These are phyloP conservation scores for Ophion slaviceki DNA, from an alignment of 2,888 invertebrate genomes.

Conservation along the genomic window DNA sequence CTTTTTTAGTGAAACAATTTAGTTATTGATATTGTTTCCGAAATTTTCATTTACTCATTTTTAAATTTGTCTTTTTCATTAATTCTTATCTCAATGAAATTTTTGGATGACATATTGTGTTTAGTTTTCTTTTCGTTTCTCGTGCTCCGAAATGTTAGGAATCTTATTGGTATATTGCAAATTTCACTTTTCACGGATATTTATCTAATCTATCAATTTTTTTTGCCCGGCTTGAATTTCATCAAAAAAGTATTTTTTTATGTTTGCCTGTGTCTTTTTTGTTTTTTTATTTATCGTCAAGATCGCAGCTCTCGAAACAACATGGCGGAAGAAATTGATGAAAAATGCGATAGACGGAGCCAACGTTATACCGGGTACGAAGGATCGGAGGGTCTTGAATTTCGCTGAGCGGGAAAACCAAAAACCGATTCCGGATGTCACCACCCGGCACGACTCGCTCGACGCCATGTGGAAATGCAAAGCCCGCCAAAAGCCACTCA, in stretches of 20 bases:
- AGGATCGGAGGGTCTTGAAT: constrained; percentile 66
- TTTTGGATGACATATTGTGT: too few species aligned
- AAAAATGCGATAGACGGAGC: constrained; percentile 61
- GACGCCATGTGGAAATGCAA: constrained; percentile 55
- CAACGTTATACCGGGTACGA: constrained; percentile 62
- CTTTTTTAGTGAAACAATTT: too few species aligned
- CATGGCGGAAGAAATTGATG: constrained; percentile 69
- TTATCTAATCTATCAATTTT: too few species aligned
- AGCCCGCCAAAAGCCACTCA: constrained; percentile 59
- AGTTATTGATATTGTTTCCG: too few species aligned
- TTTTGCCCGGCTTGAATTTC: not conserved
- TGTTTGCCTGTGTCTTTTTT: constrained; percentile 16
- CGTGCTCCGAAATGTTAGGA: not conserved
- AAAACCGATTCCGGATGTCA: not conserved
- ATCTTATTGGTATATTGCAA: too few species aligned
- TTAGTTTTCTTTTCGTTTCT: not conserved
- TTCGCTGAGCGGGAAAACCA: constrained; percentile 46
- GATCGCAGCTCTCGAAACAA: constrained; percentile 51
- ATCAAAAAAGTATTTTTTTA: not conserved
- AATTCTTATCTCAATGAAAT: not conserved
- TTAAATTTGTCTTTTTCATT: not conserved
- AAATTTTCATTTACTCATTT: not conserved
- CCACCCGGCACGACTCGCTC: constrained; percentile 3
- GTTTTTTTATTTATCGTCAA: constrained; percentile 18
- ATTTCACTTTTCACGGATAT: too few species aligned